phyloP scores from a whole-genome alignment of 1,140 invertebrate species.

The Papilio polyxenes region DNA sequence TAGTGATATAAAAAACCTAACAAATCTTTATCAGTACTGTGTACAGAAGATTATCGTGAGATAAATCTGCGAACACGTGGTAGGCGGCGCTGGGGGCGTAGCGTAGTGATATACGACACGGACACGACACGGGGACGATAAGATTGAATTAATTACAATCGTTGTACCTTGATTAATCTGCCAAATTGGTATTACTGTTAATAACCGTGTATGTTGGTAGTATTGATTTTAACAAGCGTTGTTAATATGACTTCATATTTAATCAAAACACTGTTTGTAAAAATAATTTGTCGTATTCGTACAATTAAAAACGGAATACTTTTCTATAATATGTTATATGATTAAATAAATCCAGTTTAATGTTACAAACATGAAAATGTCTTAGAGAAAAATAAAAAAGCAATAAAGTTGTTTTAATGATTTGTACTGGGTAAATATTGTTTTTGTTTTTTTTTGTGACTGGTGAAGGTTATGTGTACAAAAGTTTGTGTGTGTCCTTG shows the following conservation, averaged over 20 bases:
- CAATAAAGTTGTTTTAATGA: background rate
- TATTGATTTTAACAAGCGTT: background rate
- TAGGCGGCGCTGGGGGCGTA: slow-evolving; percentile 47
- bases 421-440: background rate
- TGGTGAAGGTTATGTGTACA: background rate
- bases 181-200: slow-evolving; percentile 3
- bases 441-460: slow-evolving; percentile 1
- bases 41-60: slow-evolving; percentile 34
- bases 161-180: slow-evolving; percentile 7
- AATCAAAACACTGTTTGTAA: too few species aligned
- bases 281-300: too few species aligned
- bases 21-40: slow-evolving; percentile 10
- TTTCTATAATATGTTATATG: background rate
- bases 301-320: background rate
- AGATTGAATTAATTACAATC: slow-evolving; percentile 48
- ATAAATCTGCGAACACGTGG: slow-evolving; percentile 46
- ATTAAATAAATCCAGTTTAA: background rate
- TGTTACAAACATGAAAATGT: too few species aligned
- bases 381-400: background rate
- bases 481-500: background rate
- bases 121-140: slow-evolving; percentile 37
- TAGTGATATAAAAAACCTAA: background rate
- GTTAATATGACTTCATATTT: background rate
- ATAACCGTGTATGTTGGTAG: background rate
- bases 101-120: slow-evolving; percentile 47